Evolutionary conservation across 2,797 vertebrate genomes (phyloP).

Genomic region (Morus bassanus): DNA sequence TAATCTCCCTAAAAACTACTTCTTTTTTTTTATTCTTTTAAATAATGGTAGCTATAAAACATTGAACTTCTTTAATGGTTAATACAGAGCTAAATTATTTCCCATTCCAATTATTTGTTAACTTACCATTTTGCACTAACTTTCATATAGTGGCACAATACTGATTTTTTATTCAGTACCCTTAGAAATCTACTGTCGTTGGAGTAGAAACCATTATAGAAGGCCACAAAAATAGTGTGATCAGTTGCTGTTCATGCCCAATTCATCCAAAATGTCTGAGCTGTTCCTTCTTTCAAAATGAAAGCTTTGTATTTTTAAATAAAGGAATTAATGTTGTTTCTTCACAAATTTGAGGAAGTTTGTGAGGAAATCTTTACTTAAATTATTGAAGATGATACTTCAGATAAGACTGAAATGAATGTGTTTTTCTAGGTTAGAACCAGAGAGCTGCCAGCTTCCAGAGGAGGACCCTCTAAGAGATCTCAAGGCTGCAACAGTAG

Average conservation of each 20-base stretch:
- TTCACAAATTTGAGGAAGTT: neutral
- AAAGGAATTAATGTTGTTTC: neutral
- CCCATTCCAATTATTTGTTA: neutral
- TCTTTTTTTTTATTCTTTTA: too few species aligned
- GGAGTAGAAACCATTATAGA: neutral
- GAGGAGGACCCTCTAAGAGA: conserved; percentile 80
- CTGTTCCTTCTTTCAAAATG: neutral
- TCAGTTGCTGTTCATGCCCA: neutral
- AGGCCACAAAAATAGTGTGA: neutral
- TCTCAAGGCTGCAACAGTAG: conserved; percentile 82
- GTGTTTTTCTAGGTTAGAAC: conserved; percentile 69
- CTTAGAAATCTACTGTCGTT: neutral
- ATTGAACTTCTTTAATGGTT: neutral
- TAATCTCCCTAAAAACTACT: neutral
- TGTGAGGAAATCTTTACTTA: neutral
- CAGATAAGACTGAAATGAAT: neutral
- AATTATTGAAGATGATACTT: neutral
- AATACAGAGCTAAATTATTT: neutral
- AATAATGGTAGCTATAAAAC: neutral
- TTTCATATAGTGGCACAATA: neutral
- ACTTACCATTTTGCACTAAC: neutral
- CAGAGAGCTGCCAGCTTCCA: conserved; percentile 63
- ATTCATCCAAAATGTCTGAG: neutral
- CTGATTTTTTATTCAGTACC: neutral
- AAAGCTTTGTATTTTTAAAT: neutral